Evolutionary conservation across 2,797 vertebrate genomes (phyloP).

Genomic region (Poliocrania exsul): DNA sequence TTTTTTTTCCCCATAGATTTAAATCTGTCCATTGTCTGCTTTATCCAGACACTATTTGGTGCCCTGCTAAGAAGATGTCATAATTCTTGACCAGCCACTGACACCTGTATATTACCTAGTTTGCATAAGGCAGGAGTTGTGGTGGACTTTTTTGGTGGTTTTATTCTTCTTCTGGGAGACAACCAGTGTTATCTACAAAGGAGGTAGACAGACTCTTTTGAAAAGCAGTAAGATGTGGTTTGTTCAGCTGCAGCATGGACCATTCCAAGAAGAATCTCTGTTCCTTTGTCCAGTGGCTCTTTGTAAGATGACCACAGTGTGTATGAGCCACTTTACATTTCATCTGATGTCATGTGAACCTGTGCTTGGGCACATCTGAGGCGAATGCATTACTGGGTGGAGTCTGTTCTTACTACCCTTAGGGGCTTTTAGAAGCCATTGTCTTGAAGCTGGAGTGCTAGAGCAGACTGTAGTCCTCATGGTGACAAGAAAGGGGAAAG

Average conservation of each 20-base stretch:
- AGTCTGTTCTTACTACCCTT: not conserved
- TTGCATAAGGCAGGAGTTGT: not conserved
- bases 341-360: not conserved
- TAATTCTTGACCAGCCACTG: not conserved
- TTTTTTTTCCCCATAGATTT: slow-evolving; percentile 79
- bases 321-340: not conserved
- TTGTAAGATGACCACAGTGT: not conserved
- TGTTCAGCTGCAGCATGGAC: slow-evolving; percentile 12
- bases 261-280: not conserved
- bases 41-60: slow-evolving; percentile 91
- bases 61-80: slow-evolving; percentile 72
- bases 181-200: not conserved
- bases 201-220: not conserved
- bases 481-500: slow-evolving; percentile 3
- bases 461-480: slow-evolving; percentile 46
- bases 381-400: not conserved
- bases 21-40: slow-evolving; percentile 93
- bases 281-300: not conserved
- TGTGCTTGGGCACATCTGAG: not conserved
- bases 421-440: not conserved
- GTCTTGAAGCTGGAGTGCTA: slow-evolving; percentile 10
- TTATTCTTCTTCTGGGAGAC: not conserved
- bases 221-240: not conserved
- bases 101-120: not conserved
- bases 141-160: not conserved